Percentiles rank a stretch among this genome's conserved stretches.
phyloP scores from a whole-genome alignment of 2,797 vertebrate species.

The Dallia pectoralis region DNA sequence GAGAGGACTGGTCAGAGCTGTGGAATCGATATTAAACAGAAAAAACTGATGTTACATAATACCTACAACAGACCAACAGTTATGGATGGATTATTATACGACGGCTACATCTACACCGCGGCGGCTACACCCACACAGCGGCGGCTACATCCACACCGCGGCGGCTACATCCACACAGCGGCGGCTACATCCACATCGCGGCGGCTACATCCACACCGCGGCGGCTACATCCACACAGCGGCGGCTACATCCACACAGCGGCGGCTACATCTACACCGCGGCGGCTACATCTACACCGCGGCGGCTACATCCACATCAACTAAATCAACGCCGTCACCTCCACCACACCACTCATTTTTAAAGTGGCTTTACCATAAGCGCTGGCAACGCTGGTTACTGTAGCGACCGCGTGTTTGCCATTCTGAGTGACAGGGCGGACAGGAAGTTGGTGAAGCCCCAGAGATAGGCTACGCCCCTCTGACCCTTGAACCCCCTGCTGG shows the following conservation, averaged over 20 bases:
- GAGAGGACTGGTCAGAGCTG: conserved; percentile 90
- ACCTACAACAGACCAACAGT: too few relatives aligned
- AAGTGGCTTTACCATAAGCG: conserved; percentile 77
- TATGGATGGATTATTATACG: background rate
- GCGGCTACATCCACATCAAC: too few relatives aligned
- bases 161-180: too few relatives aligned
- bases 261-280: background rate
- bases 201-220: background rate
- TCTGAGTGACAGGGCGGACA: conserved; percentile 86
- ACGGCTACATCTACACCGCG: background rate
- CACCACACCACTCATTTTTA: background rate
- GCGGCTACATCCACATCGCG: too few relatives aligned
- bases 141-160: too few relatives aligned
- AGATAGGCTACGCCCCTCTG: conserved; percentile 79
- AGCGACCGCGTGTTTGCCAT: conserved; percentile 87
- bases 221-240: too few relatives aligned
- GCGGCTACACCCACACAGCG: too few relatives aligned
- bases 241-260: too few relatives aligned
- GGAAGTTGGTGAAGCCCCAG: conserved; percentile 90
- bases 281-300: too few relatives aligned
- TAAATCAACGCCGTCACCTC: background rate
- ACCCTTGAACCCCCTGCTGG: conserved; percentile 78
- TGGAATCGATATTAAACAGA: background rate
- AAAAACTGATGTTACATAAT: too few relatives aligned
- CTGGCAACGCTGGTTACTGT: conserved; percentile 71